Evolutionary conservation across 2,888 invertebrate genomes (phyloP), one percentile per base, ranked within the genome.

Genomic region (Cheilosia pagana): DNA sequence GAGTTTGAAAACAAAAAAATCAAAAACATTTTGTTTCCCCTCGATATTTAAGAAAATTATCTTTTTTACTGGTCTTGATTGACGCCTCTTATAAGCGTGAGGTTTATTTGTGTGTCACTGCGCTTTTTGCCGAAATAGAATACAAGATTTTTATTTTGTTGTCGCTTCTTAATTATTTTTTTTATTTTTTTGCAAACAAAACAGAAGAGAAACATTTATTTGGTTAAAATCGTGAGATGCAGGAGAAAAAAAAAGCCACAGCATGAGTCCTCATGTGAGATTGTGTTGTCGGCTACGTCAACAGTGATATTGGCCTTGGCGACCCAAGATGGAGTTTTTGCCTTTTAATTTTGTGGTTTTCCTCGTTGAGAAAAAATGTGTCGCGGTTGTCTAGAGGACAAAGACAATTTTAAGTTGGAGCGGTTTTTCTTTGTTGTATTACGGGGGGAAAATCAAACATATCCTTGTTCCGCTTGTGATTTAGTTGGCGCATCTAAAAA

Each of bases 21-120:
- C 3, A 12, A 53, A 53, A 8, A 41, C 4, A 63, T 35, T 31
- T 21, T 7, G 3, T 77, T 74, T 67, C 48, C 39, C 45, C 41
- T 50, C 67, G 72, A 41, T 62, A 55, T 53, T 72, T 41, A 55
- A 28, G 60, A 60, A 65, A 50, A 21, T 50, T 25, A 6, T 23
- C 2, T 62, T 67, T 60, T 39, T 35, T 68, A 19, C 31, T 55
- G 19, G 31, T 65, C 60, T 62, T 74, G 68, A 74, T 79, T 79
- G 75, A 81, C 65, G 70, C 59, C 85, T 75, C 79, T 83, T 68
- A 70, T 68, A 70, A 75, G 70, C 31, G 67, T 39, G 65, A 28
- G 35, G 28, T 48, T 43, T 70, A 71, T 68, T 68, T 75, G 53
- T 75, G 41, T 60, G 41, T 55, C 55, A 39, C 19, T 50, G 31